Base-by-base conservation (phyloP, 2,888 invertebrate species). In the Drosophila stalkeri region DNA sequence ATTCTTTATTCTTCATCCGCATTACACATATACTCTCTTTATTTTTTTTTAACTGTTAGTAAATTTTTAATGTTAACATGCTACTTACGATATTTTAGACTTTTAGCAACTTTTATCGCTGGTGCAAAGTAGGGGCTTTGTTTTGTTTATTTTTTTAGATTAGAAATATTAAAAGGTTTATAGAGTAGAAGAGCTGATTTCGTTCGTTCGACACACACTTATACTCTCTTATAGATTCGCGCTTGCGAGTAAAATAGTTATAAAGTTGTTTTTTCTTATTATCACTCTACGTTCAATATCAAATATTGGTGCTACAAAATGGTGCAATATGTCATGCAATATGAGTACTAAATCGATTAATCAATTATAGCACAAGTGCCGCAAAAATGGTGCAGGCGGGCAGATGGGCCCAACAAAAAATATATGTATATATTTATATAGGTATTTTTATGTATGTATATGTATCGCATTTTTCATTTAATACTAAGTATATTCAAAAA, bases 221-320 rank as follows among this genome's bases (percentile, higher is more conserved):
- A 66, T 66, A 61, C 71, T 82, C 77, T 84, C 84, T 79, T 18
- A 35, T 52, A 35, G 23, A 37, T n/a, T 39, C 54, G 39, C 54
- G 49, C 14, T 33, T 9, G 18, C 46, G 27, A 49, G 54, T 87
- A 87, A 89, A 89, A 89, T 85, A 85, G 80, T 84, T 64, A 65
- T 41, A 31, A 31, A 37, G 37, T n/a, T 66, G 59, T 27, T 18
- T 65, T 57, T 31, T 27, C 64, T 27, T n/a, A 47, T 72, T 80
- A 86, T 86, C 85, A 89, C 85, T 87, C 90, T 89, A 89, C 77
- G 75, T 74, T 89, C 90, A 86, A 86, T 86, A 86, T 86, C 68
- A 76, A 71, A 87, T 89, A 89, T 86, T 89, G 85, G 85, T 86
- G 85, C 85, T 59, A 87, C 82, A 86, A 77, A 85, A 75, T 60